Evolutionary conservation across 1,140 invertebrate genomes (phyloP).

Genomic region (Caenorhabditis remanei): DNA sequence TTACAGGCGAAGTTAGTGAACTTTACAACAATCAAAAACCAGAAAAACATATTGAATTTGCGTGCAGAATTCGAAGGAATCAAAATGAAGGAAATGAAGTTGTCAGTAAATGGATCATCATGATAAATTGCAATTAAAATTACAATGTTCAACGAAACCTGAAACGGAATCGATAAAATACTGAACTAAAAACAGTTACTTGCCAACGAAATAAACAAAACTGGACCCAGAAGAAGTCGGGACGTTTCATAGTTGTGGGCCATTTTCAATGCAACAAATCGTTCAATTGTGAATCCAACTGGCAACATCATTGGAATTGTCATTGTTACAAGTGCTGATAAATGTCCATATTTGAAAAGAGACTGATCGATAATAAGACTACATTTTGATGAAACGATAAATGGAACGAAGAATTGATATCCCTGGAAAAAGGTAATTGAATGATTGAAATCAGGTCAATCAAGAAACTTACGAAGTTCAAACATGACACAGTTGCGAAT

Average conservation of each 20-base stretch:
- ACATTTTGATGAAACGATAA: constrained; percentile 12
- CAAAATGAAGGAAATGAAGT: not conserved
- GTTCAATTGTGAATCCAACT: constrained; percentile 3
- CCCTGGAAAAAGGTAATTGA: not conserved
- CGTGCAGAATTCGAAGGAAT: not conserved
- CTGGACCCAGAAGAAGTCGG: not conserved
- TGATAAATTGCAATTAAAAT: not conserved
- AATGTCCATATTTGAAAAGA: not conserved
- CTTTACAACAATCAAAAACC: not conserved
- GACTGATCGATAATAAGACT: not conserved
- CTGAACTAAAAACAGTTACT: not conserved
- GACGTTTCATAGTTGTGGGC: not conserved
- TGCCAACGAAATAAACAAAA: not conserved
- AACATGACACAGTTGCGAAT: not conserved
- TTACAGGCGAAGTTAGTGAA: constrained; percentile 9
- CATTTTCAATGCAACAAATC: constrained; percentile 32
- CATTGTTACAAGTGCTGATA: not conserved
- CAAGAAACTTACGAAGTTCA: constrained; percentile 1
- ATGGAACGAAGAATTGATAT: constrained; percentile 15
- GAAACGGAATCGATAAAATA: not conserved
- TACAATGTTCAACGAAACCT: not conserved
- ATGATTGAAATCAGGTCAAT: too few species aligned
- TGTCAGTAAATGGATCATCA: not conserved
- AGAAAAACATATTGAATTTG: constrained; percentile 5
- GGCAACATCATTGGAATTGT: constrained; percentile 3